Evolutionary conservation across 92 coral and sea anemone genomes (phyloP), one percentile per base, ranked within the genome.

Genomic region (Chrysogorgia sp.): DNA sequence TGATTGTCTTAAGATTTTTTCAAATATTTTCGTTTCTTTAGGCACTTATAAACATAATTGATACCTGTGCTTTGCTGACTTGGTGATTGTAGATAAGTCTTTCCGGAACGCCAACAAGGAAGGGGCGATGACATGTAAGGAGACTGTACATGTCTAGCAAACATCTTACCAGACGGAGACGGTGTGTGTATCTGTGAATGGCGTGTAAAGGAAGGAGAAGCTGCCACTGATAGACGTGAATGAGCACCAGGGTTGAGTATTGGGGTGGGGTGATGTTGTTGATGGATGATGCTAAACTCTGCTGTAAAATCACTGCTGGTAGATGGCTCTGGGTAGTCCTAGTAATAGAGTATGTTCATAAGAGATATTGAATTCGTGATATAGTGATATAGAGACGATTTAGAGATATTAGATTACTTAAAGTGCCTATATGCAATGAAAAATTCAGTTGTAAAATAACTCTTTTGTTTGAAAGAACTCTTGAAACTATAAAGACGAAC

Each of bases 291-390:
- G 28, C 79, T 85, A 10, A 84, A 49, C 72, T 87, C 93, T 2
- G 88, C 77, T 5, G 81, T 82, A 17, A 67, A 74, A 20, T 84
- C 89, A 20, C 81, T 58, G 40, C 75, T 76, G 56, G 65, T 28
- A 28, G 90, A 92, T 13, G 94, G 90, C 34, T 91, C 93, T 29
- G 98, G 98, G 25, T 80, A 88, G 57, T 93, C 98, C 98, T 93
- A 76, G 7, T n/a, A n/a, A n/a, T n/a, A 20, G n/a, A 22, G 28
- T 22, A 19, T 0, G 14, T 57, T 22, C 63, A 0, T 43, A 31
- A 63, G 47, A 29, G 25, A 32, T 4, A n/a, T n/a, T n/a, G n/a
- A n/a, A n/a, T n/a, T n/a, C n/a, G n/a, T n/a, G n/a, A n/a, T 2
- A 1, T 48, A 14, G 6, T 14, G 21, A 22, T 48, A 22, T 48